Evolutionary conservation across 2,797 vertebrate species (phyloP).

Genomic region (Onychomys torridus): DNA sequence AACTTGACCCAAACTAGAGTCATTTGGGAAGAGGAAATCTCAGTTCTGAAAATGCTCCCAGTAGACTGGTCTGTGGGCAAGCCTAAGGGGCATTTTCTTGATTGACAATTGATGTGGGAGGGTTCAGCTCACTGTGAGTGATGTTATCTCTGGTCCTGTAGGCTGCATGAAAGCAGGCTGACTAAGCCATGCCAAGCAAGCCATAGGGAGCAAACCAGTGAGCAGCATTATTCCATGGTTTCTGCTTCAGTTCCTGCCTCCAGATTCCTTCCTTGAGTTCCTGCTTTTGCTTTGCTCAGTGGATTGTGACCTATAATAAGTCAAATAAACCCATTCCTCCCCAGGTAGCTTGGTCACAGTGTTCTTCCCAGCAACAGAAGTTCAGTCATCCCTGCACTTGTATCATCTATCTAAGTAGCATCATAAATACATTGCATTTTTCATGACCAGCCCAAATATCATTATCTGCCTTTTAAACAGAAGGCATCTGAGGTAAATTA

Average conservation of each 20-base stretch:
- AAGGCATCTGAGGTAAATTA: slow-evolving; percentile 34
- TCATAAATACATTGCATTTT: slow-evolving; percentile 22
- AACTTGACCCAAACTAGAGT: not conserved
- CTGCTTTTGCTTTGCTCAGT: not conserved
- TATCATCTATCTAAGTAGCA: not conserved
- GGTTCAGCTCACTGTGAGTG: not conserved
- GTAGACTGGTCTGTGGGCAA: not conserved
- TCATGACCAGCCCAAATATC: not conserved
- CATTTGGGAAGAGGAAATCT: not conserved
- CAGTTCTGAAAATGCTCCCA: not conserved
- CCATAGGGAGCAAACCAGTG: not conserved
- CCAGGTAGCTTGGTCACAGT: not conserved
- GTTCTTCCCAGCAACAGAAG: not conserved
- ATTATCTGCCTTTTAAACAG: slow-evolving; percentile 48
- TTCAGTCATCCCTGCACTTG: not conserved
- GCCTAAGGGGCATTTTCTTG: not conserved
- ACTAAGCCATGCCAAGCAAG: not conserved
- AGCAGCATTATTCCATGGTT: not conserved
- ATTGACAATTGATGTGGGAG: not conserved
- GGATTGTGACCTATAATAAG: not conserved
- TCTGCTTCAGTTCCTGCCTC: not conserved
- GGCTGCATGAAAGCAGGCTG: not conserved
- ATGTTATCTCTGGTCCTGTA: not conserved
- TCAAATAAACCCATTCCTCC: not conserved
- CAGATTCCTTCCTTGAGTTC: not conserved